phyloP scores from a whole-genome alignment of 2,113 vertebrate species.

The Shinisaurus crocodilurus region DNA sequence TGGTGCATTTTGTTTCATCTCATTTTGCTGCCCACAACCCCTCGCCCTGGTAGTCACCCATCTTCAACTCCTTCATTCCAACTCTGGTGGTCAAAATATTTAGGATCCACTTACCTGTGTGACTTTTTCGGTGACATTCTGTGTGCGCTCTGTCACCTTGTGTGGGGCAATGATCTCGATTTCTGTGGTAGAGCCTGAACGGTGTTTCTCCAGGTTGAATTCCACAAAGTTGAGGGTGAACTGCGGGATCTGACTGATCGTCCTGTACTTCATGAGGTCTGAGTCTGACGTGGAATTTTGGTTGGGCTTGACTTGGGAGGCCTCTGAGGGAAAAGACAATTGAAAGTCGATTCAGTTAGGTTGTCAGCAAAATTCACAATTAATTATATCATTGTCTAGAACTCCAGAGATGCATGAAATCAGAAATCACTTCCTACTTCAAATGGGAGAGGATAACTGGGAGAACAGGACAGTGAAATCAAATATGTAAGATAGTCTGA shows the following conservation, averaged over 20 bases:
- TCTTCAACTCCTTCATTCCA: not conserved
- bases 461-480: not conserved
- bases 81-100: not conserved
- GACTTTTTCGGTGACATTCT: constrained; percentile 98
- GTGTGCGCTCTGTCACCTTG: constrained; percentile 94
- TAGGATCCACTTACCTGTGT: constrained; percentile 86
- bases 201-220: constrained; percentile 91
- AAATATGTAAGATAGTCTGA: not conserved
- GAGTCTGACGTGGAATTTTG: constrained; percentile 90
- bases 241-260: constrained; percentile 92
- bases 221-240: constrained; percentile 91
- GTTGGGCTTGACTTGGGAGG: constrained; percentile 84
- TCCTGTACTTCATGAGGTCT: constrained; percentile 88
- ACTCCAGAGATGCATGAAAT: not conserved
- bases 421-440: not conserved
- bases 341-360: constrained; percentile 51
- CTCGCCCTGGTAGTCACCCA: not conserved
- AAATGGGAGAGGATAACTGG: not conserved
- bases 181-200: constrained; percentile 90
- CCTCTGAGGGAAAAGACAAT: constrained; percentile 68
- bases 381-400: not conserved
- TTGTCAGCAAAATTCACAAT: not conserved
- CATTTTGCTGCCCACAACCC: not conserved
- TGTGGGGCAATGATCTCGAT: constrained; percentile 96
- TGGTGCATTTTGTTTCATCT: not conserved